These are phyloP conservation scores for Sweltsa coloradensis DNA, from an alignment of 1,140 invertebrate species.

Conservation along the genomic window DNA sequence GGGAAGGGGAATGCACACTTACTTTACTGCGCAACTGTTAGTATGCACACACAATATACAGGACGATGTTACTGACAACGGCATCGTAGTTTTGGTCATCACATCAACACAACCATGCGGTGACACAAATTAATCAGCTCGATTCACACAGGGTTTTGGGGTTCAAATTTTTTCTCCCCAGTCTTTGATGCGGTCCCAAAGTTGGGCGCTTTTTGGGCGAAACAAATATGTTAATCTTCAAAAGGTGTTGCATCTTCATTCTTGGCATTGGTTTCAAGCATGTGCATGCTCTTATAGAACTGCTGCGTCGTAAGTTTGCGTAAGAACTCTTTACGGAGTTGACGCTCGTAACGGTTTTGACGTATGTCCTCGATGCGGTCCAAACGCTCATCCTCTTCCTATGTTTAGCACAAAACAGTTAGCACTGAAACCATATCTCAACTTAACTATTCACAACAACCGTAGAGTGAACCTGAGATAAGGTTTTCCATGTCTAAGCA, in stretches of 20 bases:
- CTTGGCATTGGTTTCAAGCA: constrained; percentile 53
- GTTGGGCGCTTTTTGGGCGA: constrained; percentile 54
- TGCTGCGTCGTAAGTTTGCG: constrained; percentile 55
- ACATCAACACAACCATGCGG: not conserved
- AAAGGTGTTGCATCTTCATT: constrained; percentile 41
- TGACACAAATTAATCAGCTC: too few species aligned
- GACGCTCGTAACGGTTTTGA: constrained; percentile 48
- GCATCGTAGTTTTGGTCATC: too few species aligned
- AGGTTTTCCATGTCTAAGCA: too few species aligned
- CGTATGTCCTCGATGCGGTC: constrained; percentile 52
- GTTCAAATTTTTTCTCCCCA: constrained; percentile 61
- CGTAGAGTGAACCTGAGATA: too few species aligned
- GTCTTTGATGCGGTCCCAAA: constrained; percentile 63
- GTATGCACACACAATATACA: too few species aligned
- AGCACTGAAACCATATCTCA: too few species aligned
- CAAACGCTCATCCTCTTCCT: constrained; percentile 39
- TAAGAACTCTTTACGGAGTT: constrained; percentile 48
- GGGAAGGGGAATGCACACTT: too few species aligned
- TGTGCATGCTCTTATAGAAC: constrained; percentile 64
- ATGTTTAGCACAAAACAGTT: constrained; percentile 1
- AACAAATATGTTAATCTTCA: constrained; percentile 59
- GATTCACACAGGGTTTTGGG: constrained; percentile 44
- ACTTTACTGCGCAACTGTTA: too few species aligned
- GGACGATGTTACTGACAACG: too few species aligned
- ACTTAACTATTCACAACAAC: too few species aligned